phyloP scores from a whole-genome alignment of 2,797 vertebrate species.

The Xyrichtys novacula region DNA sequence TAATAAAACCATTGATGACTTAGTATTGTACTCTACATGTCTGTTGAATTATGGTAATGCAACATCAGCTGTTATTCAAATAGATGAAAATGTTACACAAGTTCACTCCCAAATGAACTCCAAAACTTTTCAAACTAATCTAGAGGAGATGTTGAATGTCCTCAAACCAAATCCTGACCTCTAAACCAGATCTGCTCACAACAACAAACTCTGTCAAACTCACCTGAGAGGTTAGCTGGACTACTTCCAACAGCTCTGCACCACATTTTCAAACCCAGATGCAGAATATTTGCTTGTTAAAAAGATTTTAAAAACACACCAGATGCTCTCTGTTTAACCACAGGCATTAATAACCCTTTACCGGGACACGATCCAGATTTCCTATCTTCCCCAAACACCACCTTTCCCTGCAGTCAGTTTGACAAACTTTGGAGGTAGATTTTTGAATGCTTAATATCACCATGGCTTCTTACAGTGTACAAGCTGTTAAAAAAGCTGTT shows the following conservation, averaged over 20 bases:
- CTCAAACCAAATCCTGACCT: slow-evolving; percentile 19
- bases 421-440: slow-evolving; percentile 21
- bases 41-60: slow-evolving; percentile 17
- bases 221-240: slow-evolving; percentile 47
- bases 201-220: slow-evolving; percentile 9
- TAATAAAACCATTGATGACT: slow-evolving; percentile 5
- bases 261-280: slow-evolving; percentile 53
- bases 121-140: slow-evolving; percentile 21
- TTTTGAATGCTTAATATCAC: slow-evolving; percentile 23
- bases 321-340: slow-evolving; percentile 64
- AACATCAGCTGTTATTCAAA: background rate
- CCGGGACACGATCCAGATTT: slow-evolving; percentile 57
- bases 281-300: slow-evolving; percentile 65
- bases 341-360: slow-evolving; percentile 63
- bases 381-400: slow-evolving; percentile 25
- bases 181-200: slow-evolving; percentile 10
- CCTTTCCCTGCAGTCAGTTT: slow-evolving; percentile 32
- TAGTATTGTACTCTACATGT: background rate
- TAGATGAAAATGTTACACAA: slow-evolving; percentile 7
- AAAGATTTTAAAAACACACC: slow-evolving; percentile 57
- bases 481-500: slow-evolving; percentile 18
- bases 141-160: slow-evolving; percentile 17
- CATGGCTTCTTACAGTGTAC: slow-evolving; percentile 1
- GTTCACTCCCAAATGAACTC: background rate
- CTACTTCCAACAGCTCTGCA: slow-evolving; percentile 51